Conservation (phyloP, 2,113 vertebrate genomes). For the Heptranchias perlo region DNA sequence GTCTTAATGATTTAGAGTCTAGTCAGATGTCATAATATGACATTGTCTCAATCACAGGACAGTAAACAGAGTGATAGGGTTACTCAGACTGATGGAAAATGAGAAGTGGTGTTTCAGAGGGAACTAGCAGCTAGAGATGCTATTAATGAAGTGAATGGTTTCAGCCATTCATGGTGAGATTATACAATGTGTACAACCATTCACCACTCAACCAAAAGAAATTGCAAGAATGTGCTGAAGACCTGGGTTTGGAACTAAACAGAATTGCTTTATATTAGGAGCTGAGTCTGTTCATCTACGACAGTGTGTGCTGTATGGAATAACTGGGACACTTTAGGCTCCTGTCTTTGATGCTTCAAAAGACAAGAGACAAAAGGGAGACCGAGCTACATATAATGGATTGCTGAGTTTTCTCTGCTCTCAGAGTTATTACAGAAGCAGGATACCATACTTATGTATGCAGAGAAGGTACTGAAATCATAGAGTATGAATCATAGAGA, state of each 20-base stretch:
- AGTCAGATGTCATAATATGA: neutral
- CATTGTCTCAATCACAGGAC: neutral
- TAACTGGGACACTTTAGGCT: neutral
- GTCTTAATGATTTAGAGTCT: neutral
- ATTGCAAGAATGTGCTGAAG: neutral
- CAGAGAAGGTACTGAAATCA: neutral
- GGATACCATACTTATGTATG: neutral
- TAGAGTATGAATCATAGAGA: neutral
- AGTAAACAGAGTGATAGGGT: too few species aligned
- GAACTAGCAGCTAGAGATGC: neutral
- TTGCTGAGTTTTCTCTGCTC: neutral
- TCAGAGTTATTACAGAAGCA: neutral
- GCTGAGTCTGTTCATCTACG: neutral
- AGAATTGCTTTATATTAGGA: neutral
- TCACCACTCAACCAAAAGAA: neutral
- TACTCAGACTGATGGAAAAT: too few species aligned
- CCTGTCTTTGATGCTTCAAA: neutral
- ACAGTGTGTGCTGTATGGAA: neutral
- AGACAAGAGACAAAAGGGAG: neutral
- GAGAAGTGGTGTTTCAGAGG: too few species aligned
- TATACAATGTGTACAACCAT: neutral
- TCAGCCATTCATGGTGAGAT: neutral
- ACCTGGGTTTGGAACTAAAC: neutral
- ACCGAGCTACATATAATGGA: neutral
- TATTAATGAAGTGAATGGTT: neutral